Evolutionary conservation across 2,797 vertebrate genomes (phyloP).

Genomic region (Pterois miles): DNA sequence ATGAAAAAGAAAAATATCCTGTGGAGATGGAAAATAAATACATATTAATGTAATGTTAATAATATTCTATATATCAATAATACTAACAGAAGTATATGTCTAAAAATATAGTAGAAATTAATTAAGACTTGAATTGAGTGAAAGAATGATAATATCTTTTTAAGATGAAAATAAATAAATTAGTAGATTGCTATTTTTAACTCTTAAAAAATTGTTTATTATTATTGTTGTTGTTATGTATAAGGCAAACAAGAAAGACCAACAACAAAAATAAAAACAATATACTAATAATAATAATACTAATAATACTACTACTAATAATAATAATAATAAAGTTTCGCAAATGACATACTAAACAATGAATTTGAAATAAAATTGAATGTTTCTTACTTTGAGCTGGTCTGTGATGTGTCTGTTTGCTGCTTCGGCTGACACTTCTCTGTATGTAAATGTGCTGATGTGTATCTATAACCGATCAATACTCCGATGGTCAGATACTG

Average conservation of each 20-base stretch:
- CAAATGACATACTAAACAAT: no score
- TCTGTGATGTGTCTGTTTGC: not conserved
- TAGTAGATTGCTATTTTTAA: not conserved
- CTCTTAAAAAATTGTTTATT: not conserved
- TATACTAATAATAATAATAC: not conserved
- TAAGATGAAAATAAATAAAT: not conserved
- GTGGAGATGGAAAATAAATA: not conserved
- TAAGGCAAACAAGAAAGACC: not conserved
- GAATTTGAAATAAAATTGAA: no score
- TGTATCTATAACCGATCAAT: conserved; percentile 58
- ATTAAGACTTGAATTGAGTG: not conserved
- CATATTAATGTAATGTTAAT: not conserved
- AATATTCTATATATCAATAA: not conserved
- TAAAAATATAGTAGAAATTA: not conserved
- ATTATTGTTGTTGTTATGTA: not conserved
- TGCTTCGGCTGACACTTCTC: not conserved
- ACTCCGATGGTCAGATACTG: conserved; percentile 44
- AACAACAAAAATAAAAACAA: not conserved
- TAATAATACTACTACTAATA: not conserved
- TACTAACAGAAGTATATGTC: not conserved
- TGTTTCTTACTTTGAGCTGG: not conserved
- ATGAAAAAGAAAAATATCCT: not conserved
- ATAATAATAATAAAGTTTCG: not conserved
- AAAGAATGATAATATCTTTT: not conserved
- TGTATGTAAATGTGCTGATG: conserved; percentile 54